phyloP scores from a whole-genome alignment of 2,113 vertebrate genomes.

The Salvelinus sp. region DNA sequence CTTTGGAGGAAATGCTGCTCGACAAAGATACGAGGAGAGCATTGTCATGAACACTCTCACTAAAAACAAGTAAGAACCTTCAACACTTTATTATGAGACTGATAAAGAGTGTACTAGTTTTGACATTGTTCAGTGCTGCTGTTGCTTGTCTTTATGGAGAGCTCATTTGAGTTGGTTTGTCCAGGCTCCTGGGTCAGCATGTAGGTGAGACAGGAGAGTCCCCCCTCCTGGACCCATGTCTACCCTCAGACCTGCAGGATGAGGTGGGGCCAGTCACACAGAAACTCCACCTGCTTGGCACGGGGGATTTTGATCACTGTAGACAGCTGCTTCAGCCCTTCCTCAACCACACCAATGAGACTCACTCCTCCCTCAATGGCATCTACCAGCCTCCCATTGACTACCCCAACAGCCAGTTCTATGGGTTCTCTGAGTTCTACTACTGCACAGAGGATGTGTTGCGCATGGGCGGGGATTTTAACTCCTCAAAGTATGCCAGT shows the following conservation, averaged over 20 bases:
- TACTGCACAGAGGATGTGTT: slow-evolving; percentile 96
- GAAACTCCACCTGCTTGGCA: slow-evolving; percentile 81
- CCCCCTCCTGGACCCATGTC: slow-evolving; percentile 86
- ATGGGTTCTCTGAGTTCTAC: slow-evolving; percentile 97
- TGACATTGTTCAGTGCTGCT: not conserved
- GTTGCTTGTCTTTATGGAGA: not conserved
- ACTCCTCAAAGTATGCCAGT: slow-evolving; percentile 79
- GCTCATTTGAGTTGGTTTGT: not conserved
- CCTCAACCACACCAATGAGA: slow-evolving; percentile 88
- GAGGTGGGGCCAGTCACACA: slow-evolving; percentile 75
- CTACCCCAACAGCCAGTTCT: slow-evolving; percentile 92
- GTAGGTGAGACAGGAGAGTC: slow-evolving; percentile 75
- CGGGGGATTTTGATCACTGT: slow-evolving; percentile 86
- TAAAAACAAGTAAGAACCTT: slow-evolving; percentile 81
- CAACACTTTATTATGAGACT: not conserved
- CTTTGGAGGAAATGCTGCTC: slow-evolving; percentile 93
- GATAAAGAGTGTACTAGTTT: not conserved
- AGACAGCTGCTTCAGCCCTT: slow-evolving; percentile 82
- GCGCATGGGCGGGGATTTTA: slow-evolving; percentile 92
- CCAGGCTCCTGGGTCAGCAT: slow-evolving; percentile 79
- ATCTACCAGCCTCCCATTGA: slow-evolving; percentile 89
- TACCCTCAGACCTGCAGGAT: slow-evolving; percentile 85
- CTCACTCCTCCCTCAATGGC: slow-evolving; percentile 84
- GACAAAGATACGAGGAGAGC: slow-evolving; percentile 85
- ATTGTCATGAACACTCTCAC: slow-evolving; percentile 73